Conservation (phyloP, 1,140 invertebrate genomes). For the Panonychus citri region DNA sequence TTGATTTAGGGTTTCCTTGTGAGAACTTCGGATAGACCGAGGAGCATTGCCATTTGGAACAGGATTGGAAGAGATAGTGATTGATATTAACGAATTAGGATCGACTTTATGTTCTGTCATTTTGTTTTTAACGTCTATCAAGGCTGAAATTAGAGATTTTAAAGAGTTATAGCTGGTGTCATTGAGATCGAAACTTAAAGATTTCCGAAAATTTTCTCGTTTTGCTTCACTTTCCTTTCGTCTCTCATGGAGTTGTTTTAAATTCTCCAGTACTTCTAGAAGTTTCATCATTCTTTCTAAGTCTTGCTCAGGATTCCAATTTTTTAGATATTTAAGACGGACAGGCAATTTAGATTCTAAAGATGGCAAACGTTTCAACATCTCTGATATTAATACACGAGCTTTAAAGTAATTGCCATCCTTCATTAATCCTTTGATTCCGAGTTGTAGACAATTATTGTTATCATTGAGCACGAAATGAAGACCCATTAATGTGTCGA, state of each 20-base stretch:
- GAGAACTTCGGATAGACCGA: no score
- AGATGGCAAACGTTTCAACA: slow-evolving; percentile 1
- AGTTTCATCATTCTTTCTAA: not conserved
- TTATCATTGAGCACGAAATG: slow-evolving; percentile 6
- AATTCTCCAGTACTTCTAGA: not conserved
- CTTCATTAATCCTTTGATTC: not conserved
- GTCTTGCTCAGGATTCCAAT: no score
- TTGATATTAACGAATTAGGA: no score
- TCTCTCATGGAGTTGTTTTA: not conserved
- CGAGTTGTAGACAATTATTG: slow-evolving; percentile 2
- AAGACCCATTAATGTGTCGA: slow-evolving; percentile 10
- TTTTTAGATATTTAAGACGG: no score
- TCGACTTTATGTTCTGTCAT: no score
- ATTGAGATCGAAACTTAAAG: not conserved
- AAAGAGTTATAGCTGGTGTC: not conserved
- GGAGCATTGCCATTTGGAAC: no score
- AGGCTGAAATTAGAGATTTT: not conserved
- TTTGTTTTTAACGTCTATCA: not conserved
- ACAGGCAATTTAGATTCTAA: no score
- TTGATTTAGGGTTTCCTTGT: no score
- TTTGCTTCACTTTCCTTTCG: not conserved
- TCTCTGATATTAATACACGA: not conserved
- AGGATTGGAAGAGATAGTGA: no score
- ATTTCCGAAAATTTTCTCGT: not conserved
- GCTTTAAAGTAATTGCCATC: slow-evolving; percentile 1